These are phyloP conservation scores for Archips xylosteana DNA, from an alignment of 2,888 invertebrate species.

Conservation along the genomic window DNA sequence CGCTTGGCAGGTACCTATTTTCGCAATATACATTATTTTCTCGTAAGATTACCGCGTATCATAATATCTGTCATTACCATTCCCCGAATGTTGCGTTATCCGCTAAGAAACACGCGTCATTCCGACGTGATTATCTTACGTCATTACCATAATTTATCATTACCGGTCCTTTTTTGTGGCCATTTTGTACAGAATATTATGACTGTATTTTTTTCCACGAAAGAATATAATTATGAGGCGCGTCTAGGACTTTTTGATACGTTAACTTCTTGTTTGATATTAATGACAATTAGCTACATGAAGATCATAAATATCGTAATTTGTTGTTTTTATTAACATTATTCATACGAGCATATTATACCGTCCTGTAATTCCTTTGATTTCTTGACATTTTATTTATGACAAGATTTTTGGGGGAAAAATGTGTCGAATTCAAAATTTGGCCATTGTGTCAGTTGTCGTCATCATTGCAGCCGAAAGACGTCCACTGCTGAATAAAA, in stretches of 20 bases:
- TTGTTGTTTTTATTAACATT: not conserved
- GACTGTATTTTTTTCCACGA: not conserved
- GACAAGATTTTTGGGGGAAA: no score
- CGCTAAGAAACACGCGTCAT: slow-evolving; percentile 22
- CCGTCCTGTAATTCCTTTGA: not conserved
- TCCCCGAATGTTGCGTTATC: not conserved
- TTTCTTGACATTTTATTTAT: not conserved
- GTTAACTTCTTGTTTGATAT: not conserved
- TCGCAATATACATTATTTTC: not conserved
- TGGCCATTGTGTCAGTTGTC: no score
- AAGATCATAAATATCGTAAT: not conserved
- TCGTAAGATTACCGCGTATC: slow-evolving; percentile 21
- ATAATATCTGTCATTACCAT: slow-evolving; percentile 25
- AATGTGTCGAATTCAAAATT: no score
- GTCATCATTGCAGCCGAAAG: no score
- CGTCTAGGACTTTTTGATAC: not conserved
- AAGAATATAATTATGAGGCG: not conserved
- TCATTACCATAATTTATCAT: slow-evolving; percentile 37
- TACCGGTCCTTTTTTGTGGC: slow-evolving; percentile 30
- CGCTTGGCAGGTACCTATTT: not conserved
- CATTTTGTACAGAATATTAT: slow-evolving; percentile 9
- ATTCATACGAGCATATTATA: no score
- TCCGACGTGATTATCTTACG: slow-evolving; percentile 30
- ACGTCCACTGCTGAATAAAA: no score
- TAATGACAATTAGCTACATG: not conserved